Base-by-base conservation (phyloP, 2,888 invertebrate genomes). In the Zygogramma bicolorata region DNA sequence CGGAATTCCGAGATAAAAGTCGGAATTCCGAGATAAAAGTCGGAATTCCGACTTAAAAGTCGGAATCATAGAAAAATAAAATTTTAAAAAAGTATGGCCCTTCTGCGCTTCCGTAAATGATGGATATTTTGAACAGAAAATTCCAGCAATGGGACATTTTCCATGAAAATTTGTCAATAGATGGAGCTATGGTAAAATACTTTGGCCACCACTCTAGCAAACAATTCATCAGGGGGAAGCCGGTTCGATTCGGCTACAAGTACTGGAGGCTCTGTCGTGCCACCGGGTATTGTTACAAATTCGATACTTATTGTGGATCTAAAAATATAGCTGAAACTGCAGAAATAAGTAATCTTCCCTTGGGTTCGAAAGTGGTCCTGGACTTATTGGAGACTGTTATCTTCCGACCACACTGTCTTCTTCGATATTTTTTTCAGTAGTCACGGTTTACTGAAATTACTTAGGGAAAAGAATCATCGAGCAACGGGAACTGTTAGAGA, bases 171-270 rank as follows among this genome's bases (percentile, higher is more conserved):
- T 34, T 34, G 10, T 34, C 34, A 34, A 34, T 8, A 34, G 34
- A 34, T 34, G 34, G 10, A 34, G 34, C 34, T 34, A 34, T 34
- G 34, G 2, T 34, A 34, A 34, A 34, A 8, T 34, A 31, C 31
- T 31, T 31, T 31, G 31, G 3, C 6, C 31, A 31, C 31, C 31
- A 34, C 34, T 10, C 34, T 34, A 34, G 34, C 34, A 34, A 34
- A 34, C 31, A 31, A 31, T 31, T 31, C 31, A 31, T 3, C 31
- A 31, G 31, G 31, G 3, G 31, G 1, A 82, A 82, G 66, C 80
- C 81, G 42, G 76, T 83, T 6, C 68, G 80, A 4, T 81, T 82
- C 73, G 80, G 80, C n/a, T 81, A 79, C 65, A 81, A 81, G 74
- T 75, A 81, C 46, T 82, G 80, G 81, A 73, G 79, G 71, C 67